Percentiles rank a stretch among this genome's conserved stretches.
These are phyloP conservation scores for Poecile atricapillus DNA, from an alignment of 2,113 vertebrate genomes.

Conservation along the genomic window DNA sequence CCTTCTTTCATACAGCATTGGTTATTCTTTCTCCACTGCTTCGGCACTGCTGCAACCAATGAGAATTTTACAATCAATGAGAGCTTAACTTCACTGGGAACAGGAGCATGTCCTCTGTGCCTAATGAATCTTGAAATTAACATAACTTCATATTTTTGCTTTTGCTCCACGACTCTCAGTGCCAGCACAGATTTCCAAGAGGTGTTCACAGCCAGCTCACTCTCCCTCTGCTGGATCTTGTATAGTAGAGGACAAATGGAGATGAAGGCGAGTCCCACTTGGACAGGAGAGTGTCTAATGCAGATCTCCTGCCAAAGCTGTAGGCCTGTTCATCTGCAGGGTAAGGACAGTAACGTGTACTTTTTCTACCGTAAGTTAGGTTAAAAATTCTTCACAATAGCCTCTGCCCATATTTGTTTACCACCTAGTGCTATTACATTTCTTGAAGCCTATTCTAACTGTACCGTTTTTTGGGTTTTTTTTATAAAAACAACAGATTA, in stretches of 20 bases:
- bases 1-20: not conserved
- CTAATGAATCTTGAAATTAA: conserved; percentile 56
- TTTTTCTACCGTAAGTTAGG: not conserved
- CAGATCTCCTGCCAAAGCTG: not conserved
- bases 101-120: not conserved
- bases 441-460: not conserved
- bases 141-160: conserved; percentile 22
- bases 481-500: not conserved
- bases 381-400: not conserved
- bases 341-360: not conserved
- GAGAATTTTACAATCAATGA: not conserved
- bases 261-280: not conserved
- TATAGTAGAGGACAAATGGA: not conserved
- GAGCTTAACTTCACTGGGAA: not conserved
- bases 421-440: not conserved
- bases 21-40: not conserved
- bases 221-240: not conserved
- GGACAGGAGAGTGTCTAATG: not conserved
- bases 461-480: not conserved
- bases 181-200: not conserved
- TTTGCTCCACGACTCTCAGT: not conserved
- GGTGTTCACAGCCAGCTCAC: not conserved
- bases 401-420: not conserved
- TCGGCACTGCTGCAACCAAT: not conserved
- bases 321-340: not conserved